Conservation (phyloP, 2,797 vertebrate genomes). For the Squalus acanthias region DNA sequence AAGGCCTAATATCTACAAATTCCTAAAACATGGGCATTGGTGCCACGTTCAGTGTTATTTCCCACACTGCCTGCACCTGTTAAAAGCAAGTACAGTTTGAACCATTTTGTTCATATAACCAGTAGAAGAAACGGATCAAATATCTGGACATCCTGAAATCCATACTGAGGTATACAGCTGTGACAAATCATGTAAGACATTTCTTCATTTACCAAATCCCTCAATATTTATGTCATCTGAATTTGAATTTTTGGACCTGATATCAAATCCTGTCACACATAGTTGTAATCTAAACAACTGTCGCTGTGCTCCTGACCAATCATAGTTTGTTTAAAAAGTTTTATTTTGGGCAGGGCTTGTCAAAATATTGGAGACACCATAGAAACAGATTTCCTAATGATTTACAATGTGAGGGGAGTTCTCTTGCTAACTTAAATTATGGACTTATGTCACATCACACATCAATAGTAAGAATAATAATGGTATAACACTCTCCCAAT, state of each 20-base stretch:
- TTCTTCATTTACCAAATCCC: no score
- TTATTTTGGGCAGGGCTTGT: neutral
- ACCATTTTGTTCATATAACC: no score
- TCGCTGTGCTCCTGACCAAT: neutral
- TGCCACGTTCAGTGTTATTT: neutral
- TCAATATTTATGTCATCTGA: no score
- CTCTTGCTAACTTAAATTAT: neutral
- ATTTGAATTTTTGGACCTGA: no score
- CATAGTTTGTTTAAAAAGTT: neutral
- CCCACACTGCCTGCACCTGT: neutral
- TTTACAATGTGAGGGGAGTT: slow-evolving; percentile 1
- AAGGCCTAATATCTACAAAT: neutral
- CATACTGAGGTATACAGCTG: no score
- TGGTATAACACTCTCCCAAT: neutral
- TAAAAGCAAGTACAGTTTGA: no score
- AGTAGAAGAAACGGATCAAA: no score
- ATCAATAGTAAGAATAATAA: neutral
- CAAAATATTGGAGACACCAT: neutral
- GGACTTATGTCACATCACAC: neutral
- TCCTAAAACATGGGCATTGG: neutral
- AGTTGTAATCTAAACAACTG: no score
- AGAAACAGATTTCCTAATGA: neutral
- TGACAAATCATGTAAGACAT: no score
- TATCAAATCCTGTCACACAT: no score
- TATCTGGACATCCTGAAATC: no score